Conservation (phyloP, 2,797 vertebrate species). For the Otolemur crassicaudatus region DNA sequence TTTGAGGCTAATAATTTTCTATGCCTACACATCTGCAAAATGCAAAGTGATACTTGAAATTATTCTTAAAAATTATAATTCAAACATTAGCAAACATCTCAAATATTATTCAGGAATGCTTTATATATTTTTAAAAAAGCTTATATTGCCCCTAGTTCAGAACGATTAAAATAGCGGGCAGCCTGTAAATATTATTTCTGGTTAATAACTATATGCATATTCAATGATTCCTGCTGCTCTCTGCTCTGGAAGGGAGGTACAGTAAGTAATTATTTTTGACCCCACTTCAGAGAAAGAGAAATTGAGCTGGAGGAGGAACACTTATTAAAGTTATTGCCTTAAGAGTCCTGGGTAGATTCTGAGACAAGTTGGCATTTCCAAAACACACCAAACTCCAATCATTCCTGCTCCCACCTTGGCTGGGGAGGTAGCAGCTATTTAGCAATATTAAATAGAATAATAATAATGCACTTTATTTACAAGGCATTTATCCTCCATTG, state of each 20-base stretch:
- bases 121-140: background rate
- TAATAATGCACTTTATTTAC: slow-evolving; percentile 67
- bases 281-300: background rate
- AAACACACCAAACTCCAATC: background rate
- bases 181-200: slow-evolving; percentile 38
- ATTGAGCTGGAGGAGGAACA: background rate
- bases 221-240: background rate
- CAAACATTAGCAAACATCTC: background rate
- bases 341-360: background rate
- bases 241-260: background rate
- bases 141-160: background rate
- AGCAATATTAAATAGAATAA: slow-evolving; percentile 61
- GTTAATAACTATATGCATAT: background rate
- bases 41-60: background rate
- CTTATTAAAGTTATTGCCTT: background rate
- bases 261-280: slow-evolving; percentile 46
- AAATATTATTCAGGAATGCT: background rate
- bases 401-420: background rate
- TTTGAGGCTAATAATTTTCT: background rate
- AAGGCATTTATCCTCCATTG: slow-evolving; percentile 56
- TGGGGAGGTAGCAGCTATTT: slow-evolving; percentile 57
- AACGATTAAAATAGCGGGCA: background rate
- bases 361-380: background rate
- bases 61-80: background rate
- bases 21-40: background rate